Evolutionary conservation across 2,797 vertebrate species (phyloP), one percentile per base, ranked within the genome.

Genomic region (Phoebastria nigripes): DNA sequence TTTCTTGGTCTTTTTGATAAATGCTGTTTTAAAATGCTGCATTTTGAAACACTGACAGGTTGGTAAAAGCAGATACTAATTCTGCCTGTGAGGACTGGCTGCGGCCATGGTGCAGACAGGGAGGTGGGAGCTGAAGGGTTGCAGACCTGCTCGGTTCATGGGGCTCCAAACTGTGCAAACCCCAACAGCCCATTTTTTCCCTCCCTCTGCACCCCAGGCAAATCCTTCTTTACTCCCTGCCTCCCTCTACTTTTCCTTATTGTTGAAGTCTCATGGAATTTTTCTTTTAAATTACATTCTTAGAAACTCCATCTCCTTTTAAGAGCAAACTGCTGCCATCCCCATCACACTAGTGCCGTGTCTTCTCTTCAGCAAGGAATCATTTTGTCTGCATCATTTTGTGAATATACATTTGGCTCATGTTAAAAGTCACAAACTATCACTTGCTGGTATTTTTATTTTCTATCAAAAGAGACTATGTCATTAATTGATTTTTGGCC

Each of bases 51-150:
- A 4, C 24, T 61, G 33, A 8, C 33, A n/a, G 15, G 19, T 76
- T 77, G 66, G 20, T 39, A 70, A 82, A 58, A 19, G 7, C 37
- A 82, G 33, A 65, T 29, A 29, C 29, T 35, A 21, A 3, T 54
- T 79, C 33, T 82, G 37, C 42, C 29, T 61, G 25, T 44, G 46
- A 47, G 25, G 31, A 62, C n/a, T 74, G 22, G 12, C 66, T 89
- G 51, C 2, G 18, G 28, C 31, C 20, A 3, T 18, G 33, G 15
- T 31, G 39, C 62, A 0, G 1, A 15, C 41, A 61, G 14, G 5
- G 6, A 61, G 35, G 21, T 52, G 22, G 37, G 22, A 82, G 25
- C 37, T 28, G n/a, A 78, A 78, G 37, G 20, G 8, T 51, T 65
- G 19, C 31, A 87, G 52, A n/a, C 28, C n/a, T 47, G 16, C 28